These are phyloP conservation scores for Stratiolaelaps scimitus DNA, from an alignment of 1,140 invertebrate species.

Conservation along the genomic window DNA sequence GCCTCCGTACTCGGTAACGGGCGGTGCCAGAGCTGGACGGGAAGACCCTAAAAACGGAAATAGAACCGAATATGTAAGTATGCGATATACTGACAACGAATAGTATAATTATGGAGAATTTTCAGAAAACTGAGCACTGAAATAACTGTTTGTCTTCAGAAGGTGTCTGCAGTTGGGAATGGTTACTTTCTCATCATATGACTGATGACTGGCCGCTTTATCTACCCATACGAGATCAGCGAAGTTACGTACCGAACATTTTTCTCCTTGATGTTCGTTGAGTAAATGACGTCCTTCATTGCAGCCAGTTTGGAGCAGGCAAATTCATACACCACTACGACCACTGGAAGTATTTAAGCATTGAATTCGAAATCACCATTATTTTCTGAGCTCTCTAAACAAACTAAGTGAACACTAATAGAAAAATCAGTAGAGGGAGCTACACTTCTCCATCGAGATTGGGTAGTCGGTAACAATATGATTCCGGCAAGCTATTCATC, in stretches of 20 bases:
- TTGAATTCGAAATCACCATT: not conserved
- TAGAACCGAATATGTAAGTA: too few relatives aligned
- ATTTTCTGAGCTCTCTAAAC: not conserved
- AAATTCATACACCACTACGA: not conserved
- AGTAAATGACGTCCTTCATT: not conserved
- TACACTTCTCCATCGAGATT: conserved; percentile 24
- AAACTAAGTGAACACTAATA: not conserved
- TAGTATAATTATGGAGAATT: too few relatives aligned
- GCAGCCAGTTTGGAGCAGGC: not conserved
- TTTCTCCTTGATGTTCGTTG: too few relatives aligned
- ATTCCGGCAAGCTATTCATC: conserved; percentile 26
- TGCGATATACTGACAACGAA: too few relatives aligned
- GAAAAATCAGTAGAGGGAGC: conserved; percentile 25
- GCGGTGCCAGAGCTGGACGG: too few relatives aligned
- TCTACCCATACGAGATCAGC: not conserved
- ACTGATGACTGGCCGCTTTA: not conserved
- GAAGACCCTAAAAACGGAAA: too few relatives aligned
- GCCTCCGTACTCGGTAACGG: too few relatives aligned
- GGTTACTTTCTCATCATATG: conserved; percentile 8
- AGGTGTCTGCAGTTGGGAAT: conserved; percentile 25
- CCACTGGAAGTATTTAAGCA: not conserved
- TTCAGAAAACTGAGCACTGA: conserved; percentile 20
- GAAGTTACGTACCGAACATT: not conserved
- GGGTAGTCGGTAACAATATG: conserved; percentile 11
- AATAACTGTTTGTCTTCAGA: not conserved